A percentile compares a stretch with the other conserved stretches of the same genome.
phyloP scores from a whole-genome alignment of 2,797 vertebrate species.

The Sternotherus odoratus region DNA sequence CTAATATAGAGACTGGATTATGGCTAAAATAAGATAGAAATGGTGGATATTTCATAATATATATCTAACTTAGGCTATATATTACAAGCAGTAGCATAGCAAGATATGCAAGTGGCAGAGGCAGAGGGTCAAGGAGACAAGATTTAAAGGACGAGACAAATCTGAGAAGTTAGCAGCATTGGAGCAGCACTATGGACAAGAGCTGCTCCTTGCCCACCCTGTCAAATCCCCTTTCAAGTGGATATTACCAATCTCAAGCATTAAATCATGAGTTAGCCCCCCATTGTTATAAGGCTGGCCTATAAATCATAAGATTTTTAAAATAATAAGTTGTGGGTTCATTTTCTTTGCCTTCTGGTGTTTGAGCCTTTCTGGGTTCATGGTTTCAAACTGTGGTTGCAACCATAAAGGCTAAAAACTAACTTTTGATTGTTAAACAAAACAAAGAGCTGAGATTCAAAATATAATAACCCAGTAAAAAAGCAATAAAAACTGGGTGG shows the following conservation, averaged over 20 bases:
- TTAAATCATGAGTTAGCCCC: background rate
- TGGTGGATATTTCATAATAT: too few species aligned
- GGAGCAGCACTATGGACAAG: too few species aligned
- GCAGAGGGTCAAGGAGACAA: background rate
- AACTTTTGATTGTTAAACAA: background rate
- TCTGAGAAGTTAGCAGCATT: too few species aligned
- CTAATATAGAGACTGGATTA: background rate
- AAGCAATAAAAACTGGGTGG: background rate
- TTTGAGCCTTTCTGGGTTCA: background rate
- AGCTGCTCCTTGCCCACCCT: background rate
- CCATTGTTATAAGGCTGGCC: too few species aligned
- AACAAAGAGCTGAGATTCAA: too few species aligned
- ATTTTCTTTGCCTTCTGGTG: background rate
- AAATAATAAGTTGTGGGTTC: background rate
- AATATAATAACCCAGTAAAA: background rate
- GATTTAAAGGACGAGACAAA: background rate
- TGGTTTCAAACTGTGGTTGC: background rate
- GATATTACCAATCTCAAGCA: accelerated
- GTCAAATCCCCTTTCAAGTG: background rate
- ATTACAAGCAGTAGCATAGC: background rate
- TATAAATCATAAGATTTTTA: background rate
- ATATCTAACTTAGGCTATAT: background rate
- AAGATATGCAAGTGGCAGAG: background rate
- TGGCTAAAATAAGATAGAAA: background rate
- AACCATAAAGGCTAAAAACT: background rate